Base-by-base conservation (phyloP, 2,888 invertebrate species). In the Diloba caeruleocephala region DNA sequence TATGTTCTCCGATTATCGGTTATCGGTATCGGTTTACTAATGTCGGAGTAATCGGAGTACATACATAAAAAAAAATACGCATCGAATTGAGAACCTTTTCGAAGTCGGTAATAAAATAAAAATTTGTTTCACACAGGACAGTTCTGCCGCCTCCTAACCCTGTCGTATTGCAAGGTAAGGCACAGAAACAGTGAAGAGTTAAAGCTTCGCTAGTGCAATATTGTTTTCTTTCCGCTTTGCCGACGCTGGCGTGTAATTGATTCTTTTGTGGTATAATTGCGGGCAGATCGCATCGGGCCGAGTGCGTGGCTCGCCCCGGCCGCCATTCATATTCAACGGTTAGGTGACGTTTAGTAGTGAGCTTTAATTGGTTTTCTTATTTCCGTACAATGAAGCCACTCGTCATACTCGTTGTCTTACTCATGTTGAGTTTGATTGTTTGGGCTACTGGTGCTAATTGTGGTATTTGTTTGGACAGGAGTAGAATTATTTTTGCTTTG, bases 201-300 rank as follows among this genome's bases (percentile, higher is more conserved):
- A 79, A 82, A 87, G 82, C 87, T 82, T 75, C 75, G 78, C 74
- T 79, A 83, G 84, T 82, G 86, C 86, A 84, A 84, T 86, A 87
- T 84, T 88, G 89, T 88, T 87, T 83, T 87, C 84, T 79, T 85
- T 81, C 78, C 78, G 82, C 82, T 83, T 79, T 79, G 78, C 73
- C 68, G 60, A 63, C 61, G 76, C 75, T 73, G 71, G 69, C 73
- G 66, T 69, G 71, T 90, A 92, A 92, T 90, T 89, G 90, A 90
- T 92, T 91, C 91, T 85, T 92, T 92, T 92, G 92, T 90, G 79
- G 67, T 62, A 76, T 86, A 85, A 88, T 87, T 84, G 87, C 87
- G 84, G 78, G 74, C 85, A 83, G 85, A 85, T 85, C 87, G 81
- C 88, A 84, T 84, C 86, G 73, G 69, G 63, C 63, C 62, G 69